Base-by-base conservation (phyloP, 2,797 vertebrate species). In the Tokudaia muenninki region DNA sequence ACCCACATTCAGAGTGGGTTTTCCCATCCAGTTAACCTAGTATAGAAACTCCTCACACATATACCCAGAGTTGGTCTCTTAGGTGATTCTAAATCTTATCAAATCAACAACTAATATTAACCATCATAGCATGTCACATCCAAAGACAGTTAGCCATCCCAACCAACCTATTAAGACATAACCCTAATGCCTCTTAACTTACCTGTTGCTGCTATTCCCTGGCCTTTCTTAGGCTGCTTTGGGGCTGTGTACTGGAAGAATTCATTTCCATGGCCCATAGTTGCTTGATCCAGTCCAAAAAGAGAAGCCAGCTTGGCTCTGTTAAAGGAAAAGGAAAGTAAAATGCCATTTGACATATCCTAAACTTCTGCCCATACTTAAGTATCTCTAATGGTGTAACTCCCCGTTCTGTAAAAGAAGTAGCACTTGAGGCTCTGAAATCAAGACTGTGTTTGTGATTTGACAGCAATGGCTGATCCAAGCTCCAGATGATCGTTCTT, bases 231-330 rank as follows among this genome's bases (percentile, higher is more conserved):
- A 16, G 99, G 99, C 98, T 99, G 99, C 97, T 99, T 99, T 9
- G 99, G 99, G 3, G 99, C 99, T 0, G 99, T 99, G 97, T 99
- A 99, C 96, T 99, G 99, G 98, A 99, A 99, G 1, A 99, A 99
- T 72, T 99, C 99, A 2, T 99, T 99, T 13, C 99, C 99, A 44
- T 99, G 99, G 89, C 97, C 98, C 89, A 98, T 98, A 59, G 98
- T 70, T 7, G 98, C 95, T 97, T 99, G 99, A 98, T 99, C 99
- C 97, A 99, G 93, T 86, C 99, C 99, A 97, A 99, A 99, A 24
- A 99, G 98, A 89, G 99, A 99, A 8, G 99, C 99, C 98, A 99
- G 65, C 97, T 99, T 99, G 75, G 99, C 99, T 96, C 99, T 99
- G 97, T 81, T 93, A 86, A 72, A 26, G 94, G 31, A 98, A 97